These are phyloP conservation scores for Progne subis DNA, from an alignment of 2,113 vertebrate genomes.

Conservation along the genomic window DNA sequence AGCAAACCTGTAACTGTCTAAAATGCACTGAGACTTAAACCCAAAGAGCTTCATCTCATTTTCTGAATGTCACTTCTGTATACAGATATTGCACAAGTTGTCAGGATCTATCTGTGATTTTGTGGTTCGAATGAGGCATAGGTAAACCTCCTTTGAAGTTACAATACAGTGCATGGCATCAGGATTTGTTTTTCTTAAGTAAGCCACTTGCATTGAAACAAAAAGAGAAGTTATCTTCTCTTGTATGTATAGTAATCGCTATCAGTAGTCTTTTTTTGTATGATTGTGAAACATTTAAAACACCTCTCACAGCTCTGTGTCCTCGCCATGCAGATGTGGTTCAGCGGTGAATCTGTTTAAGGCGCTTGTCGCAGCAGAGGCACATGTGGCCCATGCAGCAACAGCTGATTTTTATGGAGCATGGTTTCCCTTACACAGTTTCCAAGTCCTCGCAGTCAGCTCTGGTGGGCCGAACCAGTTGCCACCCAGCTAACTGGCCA, in stretches of 20 bases:
- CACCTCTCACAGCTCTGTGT: neutral
- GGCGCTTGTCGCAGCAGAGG: neutral
- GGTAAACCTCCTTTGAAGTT: neutral
- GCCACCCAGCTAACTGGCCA: neutral
- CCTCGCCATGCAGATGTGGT: neutral
- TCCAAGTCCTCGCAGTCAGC: neutral
- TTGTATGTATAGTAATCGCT: neutral
- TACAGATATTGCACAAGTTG: neutral
- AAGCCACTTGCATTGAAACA: neutral
- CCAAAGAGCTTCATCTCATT: neutral
- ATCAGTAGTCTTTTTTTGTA: neutral
- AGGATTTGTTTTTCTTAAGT: neutral
- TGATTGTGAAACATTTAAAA: neutral
- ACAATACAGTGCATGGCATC: neutral
- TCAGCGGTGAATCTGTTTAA: neutral
- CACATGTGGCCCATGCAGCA: too few species aligned
- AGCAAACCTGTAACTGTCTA: neutral
- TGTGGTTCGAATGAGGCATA: neutral
- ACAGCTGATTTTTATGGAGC: too few species aligned
- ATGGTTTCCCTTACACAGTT: too few species aligned
- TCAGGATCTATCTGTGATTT: neutral
- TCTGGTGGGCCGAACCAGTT: neutral
- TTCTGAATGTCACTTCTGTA: neutral
- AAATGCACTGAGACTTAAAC: neutral
- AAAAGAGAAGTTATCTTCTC: neutral